Evolutionary conservation across 2,113 vertebrate genomes (phyloP).

Genomic region (Scophthalmus maximus): DNA sequence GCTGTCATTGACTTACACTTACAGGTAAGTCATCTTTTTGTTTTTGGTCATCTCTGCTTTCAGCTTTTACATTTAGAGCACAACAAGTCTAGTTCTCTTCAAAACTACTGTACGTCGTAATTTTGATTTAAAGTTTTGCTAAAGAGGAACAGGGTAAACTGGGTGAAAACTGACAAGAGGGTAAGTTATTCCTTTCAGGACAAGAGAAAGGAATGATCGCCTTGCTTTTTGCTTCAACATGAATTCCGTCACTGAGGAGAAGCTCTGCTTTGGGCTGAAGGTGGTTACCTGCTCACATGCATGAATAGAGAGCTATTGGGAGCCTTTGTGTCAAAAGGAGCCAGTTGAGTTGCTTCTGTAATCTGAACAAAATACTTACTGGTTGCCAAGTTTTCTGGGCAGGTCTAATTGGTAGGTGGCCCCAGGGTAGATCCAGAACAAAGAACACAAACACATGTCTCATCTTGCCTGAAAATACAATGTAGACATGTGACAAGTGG

Average conservation of each 20-base stretch:
- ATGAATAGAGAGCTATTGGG: no score
- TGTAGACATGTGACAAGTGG: no score
- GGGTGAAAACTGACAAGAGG: background rate
- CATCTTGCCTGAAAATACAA: no score
- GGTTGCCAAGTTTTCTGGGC: no score
- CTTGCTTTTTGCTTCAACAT: background rate
- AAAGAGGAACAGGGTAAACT: background rate
- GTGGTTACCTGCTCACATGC: background rate
- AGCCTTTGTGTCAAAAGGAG: no score
- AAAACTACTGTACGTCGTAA: background rate
- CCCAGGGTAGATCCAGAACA: no score
- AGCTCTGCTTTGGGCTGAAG: background rate
- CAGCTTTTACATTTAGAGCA: background rate
- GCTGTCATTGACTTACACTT: background rate
- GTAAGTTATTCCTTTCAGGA: background rate
- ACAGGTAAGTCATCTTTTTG: slow-evolving; percentile 19
- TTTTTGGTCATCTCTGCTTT: background rate
- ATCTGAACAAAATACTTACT: no score
- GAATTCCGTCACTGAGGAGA: background rate
- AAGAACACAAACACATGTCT: no score
- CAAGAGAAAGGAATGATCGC: background rate
- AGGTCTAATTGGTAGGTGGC: no score
- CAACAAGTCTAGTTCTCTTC: background rate
- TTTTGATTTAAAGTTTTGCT: no score
- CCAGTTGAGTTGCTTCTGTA: no score